A percentile compares a stretch with the other conserved stretches of the same genome.
These are phyloP conservation scores for Mimas tiliae DNA, from an alignment of 2,888 invertebrate genomes.

Conservation along the genomic window DNA sequence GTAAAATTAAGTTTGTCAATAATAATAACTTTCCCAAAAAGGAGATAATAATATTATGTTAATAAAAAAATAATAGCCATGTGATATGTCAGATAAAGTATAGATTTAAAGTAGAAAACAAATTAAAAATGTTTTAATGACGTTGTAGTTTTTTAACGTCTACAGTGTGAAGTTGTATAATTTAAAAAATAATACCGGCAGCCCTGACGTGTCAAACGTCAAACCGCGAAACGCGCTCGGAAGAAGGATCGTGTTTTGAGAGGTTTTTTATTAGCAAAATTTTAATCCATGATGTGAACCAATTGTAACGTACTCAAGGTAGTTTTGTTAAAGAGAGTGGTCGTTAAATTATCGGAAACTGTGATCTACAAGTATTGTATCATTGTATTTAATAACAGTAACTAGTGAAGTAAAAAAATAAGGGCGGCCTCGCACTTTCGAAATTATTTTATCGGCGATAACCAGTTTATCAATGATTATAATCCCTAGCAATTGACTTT, in stretches of 20 bases:
- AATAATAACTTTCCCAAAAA: too few relatives aligned
- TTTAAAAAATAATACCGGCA: too few relatives aligned
- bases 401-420: neutral
- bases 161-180: too few relatives aligned
- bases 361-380: neutral
- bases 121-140: too few relatives aligned
- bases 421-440: slow-evolving; percentile 19
- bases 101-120: too few relatives aligned
- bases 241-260: neutral
- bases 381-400: neutral
- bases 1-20: too few relatives aligned
- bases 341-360: neutral
- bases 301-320: neutral
- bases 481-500: slow-evolving; percentile 16
- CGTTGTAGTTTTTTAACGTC: too few relatives aligned
- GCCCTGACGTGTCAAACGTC: too few relatives aligned
- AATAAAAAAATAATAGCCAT: too few relatives aligned
- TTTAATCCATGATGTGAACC: neutral
- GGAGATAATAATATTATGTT: too few relatives aligned
- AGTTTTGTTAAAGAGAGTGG: neutral
- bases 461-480: slow-evolving; percentile 23
- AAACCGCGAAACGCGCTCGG: neutral
- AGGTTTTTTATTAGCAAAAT: neutral
- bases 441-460: slow-evolving; percentile 25
- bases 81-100: too few relatives aligned